Percentiles rank a stretch among this genome's conserved stretches.
Conservation (phyloP, 2,113 vertebrate species). For the Pholis gunnellus region DNA sequence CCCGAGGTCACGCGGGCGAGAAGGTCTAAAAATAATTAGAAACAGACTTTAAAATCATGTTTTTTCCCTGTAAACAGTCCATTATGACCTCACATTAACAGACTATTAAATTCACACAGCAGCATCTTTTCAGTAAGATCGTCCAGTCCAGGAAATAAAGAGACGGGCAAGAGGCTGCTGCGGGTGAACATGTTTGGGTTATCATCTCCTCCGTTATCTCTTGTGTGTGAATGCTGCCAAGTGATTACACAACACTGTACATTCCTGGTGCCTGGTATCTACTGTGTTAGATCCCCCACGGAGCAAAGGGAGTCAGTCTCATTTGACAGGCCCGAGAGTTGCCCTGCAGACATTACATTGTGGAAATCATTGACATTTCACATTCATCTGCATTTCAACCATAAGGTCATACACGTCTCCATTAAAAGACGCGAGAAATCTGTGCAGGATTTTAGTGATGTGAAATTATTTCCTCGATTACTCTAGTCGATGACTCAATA, state of each 20-base stretch:
- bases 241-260: constrained; percentile 66
- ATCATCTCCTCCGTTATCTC: constrained; percentile 44
- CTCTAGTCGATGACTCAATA: constrained; percentile 13
- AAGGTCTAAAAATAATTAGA: constrained; percentile 6
- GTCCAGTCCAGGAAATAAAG: constrained; percentile 23
- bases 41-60: constrained; percentile 3
- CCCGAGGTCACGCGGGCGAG: constrained; percentile 13
- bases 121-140: not conserved
- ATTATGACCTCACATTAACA: constrained; percentile 16
- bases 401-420: not conserved
- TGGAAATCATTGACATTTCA: constrained; percentile 52
- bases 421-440: constrained; percentile 16
- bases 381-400: constrained; percentile 22
- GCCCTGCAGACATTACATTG: constrained; percentile 43
- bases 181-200: constrained; percentile 59
- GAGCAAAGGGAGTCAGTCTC: constrained; percentile 70
- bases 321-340: constrained; percentile 27
- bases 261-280: constrained; percentile 81
- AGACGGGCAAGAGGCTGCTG: constrained; percentile 34
- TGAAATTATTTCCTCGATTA: constrained; percentile 17
- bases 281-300: constrained; percentile 64
- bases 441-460: not conserved
- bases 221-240: constrained; percentile 46
- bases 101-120: constrained; percentile 1
- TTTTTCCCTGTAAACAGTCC: constrained; percentile 1